phyloP scores from a whole-genome alignment of 2,113 vertebrate species.

The Rhinoderma darwinii region DNA sequence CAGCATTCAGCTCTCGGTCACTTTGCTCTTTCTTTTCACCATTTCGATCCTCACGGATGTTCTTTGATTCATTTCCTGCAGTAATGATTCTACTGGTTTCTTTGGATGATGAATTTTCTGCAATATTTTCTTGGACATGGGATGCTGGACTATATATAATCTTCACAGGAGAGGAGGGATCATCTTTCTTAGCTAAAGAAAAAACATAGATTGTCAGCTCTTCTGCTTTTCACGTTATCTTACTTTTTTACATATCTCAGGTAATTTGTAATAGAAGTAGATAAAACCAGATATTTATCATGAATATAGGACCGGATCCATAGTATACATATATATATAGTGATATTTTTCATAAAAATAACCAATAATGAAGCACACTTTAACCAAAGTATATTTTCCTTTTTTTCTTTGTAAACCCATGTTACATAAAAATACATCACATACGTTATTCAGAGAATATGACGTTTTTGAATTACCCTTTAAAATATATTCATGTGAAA shows the following conservation, averaged over 20 bases:
- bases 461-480: neutral
- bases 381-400: neutral
- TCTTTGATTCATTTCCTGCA: neutral
- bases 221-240: neutral
- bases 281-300: neutral
- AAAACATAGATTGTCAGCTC: neutral
- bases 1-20: neutral
- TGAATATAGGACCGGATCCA: no score
- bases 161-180: neutral
- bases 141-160: constrained; percentile 6
- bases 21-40: neutral
- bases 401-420: neutral
- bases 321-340: constrained; percentile 28
- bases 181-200: constrained; percentile 9
- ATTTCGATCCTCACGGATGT: neutral
- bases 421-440: no score
- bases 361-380: no score
- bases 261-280: neutral
- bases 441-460: no score
- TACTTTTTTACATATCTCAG: neutral
- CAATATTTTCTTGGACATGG: neutral
- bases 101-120: neutral
- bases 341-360: no score
- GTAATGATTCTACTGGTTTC: neutral
- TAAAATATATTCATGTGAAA: neutral